These are phyloP conservation scores for Donacobius atricapilla DNA, from an alignment of 2,113 vertebrate genomes.

Conservation along the genomic window DNA sequence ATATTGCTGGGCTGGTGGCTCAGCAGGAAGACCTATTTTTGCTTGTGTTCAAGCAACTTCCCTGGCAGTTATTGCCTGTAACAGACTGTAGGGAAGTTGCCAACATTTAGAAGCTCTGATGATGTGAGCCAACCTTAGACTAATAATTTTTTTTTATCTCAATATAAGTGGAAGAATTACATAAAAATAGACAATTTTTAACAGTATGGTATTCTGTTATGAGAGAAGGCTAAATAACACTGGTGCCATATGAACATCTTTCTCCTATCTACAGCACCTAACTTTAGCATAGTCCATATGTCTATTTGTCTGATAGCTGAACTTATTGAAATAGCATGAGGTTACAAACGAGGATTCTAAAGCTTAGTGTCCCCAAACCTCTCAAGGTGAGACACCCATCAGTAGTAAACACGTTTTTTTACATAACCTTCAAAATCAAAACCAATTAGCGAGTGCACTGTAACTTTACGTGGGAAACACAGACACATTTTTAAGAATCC, in stretches of 20 bases:
- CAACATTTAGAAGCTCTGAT: constrained; percentile 80
- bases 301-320: constrained; percentile 78
- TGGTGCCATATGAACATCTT: constrained; percentile 73
- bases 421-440: neutral
- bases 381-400: constrained; percentile 55
- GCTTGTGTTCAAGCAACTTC: constrained; percentile 75
- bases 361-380: neutral
- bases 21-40: constrained; percentile 81
- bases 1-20: constrained; percentile 64
- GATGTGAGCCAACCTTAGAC: constrained; percentile 81
- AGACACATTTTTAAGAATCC: neutral
- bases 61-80: constrained; percentile 78
- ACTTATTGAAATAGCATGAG: constrained; percentile 64
- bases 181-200: constrained; percentile 83
- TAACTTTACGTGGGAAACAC: neutral
- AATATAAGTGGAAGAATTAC: constrained; percentile 81
- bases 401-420: neutral
- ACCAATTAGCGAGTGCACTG: neutral
- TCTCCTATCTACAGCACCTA: constrained; percentile 72
- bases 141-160: constrained; percentile 86
- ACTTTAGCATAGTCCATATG: constrained; percentile 83
- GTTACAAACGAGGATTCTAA: constrained; percentile 61
- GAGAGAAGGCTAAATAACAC: constrained; percentile 72
- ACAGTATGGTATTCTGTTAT: constrained; percentile 77
- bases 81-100: constrained; percentile 79